Evolutionary conservation across 1,140 invertebrate species (phyloP).

Genomic region (Euura lappo): DNA sequence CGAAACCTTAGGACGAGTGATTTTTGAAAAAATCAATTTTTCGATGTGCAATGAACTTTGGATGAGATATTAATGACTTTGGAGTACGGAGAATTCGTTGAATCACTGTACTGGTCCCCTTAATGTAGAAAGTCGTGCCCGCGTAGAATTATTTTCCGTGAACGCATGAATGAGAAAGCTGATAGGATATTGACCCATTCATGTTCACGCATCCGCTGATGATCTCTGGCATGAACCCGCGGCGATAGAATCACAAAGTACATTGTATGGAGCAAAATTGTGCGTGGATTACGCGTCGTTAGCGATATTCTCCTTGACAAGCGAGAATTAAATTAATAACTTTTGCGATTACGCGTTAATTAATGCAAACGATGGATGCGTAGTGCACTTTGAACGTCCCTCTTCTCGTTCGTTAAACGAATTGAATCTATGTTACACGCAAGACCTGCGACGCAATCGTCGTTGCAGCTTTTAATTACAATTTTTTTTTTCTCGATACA

Average conservation of each 20-base stretch:
- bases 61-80: too few relatives aligned
- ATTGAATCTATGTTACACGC: neutral
- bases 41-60: too few relatives aligned
- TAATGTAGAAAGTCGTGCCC: too few relatives aligned
- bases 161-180: constrained; percentile 33
- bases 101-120: too few relatives aligned
- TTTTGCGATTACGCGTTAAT: constrained; percentile 14
- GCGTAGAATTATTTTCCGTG: constrained; percentile 12
- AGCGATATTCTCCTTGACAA: constrained; percentile 30
- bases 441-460: too few relatives aligned
- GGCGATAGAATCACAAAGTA: constrained; percentile 22
- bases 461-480: too few relatives aligned
- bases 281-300: constrained; percentile 29
- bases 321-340: constrained; percentile 27
- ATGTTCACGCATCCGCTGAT: constrained; percentile 12
- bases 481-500: too few relatives aligned
- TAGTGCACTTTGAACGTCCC: constrained; percentile 27
- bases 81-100: too few relatives aligned
- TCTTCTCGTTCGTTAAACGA: constrained; percentile 8
- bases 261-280: constrained; percentile 21
- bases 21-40: too few relatives aligned
- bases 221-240: neutral
- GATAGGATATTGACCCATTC: constrained; percentile 37
- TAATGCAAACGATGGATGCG: constrained; percentile 10
- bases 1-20: too few relatives aligned